Evolutionary conservation across 1,140 invertebrate species (phyloP), one percentile per base, ranked within the genome.

Genomic region (Drosophila teissieri): DNA sequence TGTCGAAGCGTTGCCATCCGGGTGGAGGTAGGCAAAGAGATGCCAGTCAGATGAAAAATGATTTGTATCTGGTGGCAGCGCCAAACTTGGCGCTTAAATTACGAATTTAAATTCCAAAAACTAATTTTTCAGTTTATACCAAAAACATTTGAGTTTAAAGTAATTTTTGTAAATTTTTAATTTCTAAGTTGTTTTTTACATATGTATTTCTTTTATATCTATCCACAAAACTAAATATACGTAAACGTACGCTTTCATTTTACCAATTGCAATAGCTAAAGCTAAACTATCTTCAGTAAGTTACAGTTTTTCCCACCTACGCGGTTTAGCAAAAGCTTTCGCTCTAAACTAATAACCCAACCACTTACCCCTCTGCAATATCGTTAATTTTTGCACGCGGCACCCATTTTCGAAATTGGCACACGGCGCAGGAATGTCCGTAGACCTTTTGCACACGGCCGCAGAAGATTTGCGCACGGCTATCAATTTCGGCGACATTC

Each of bases 391-490:
- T 89, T 89, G 84, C 84, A 54, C 84, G n/a, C 84, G 61, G 24
- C 58, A 54, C 84, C 61, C 70, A 52, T 45, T 12, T 89, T 88
- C 76, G 60, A 89, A 78, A 34, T 89, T 63, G 73, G 80, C 85
- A 69, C 80, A 84, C 80, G 80, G 22, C 53, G 42, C 15, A 78
- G 51, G 73, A 82, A 89, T 79, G 67, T 60, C 73, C 72, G 73
- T 89, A 84, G 69, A 55, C 22, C 78, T 89, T 89, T 89, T 89
- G 84, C 84, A 84, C 84, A 89, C 84, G 84, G 44, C 48, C 52
- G 51, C 63, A 54, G 22, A 17, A 24, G 27, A 76, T 82, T 88
- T 86, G 79, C 83, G 42, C 82, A 78, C 84, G 75, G 51, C 60
- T 40, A 69, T 79, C 55, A 31, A 70, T 44, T 42, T 39, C 27